Percentiles rank a stretch among this genome's conserved stretches.
Evolutionary conservation across 1,140 invertebrate genomes (phyloP).

Genomic region (Apis mellifera): Amel_HAv3.1 CM009945.2:8611001-8611500

Average conservation of each 20-base stretch:
- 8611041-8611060: too few relatives aligned
- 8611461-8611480: not conserved
- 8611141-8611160: slow-evolving; percentile 40
- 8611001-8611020: too few relatives aligned
- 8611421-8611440: slow-evolving; percentile 11
- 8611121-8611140: slow-evolving; percentile 21
- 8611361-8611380: slow-evolving; percentile 24
- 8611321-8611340: slow-evolving; percentile 29
- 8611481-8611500: not conserved
- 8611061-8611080: slow-evolving; percentile 54
- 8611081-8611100: slow-evolving; percentile 46
- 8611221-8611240: not conserved
- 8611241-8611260: too few relatives aligned
- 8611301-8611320: slow-evolving; percentile 17
- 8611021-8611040: too few relatives aligned
- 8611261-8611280: not conserved
- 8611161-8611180: not conserved
- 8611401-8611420: not conserved
- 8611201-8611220: slow-evolving; percentile 12
- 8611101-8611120: too few relatives aligned
- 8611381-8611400: not conserved
- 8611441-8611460: not conserved
- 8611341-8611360: not conserved
- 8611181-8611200: not conserved
- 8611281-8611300: not conserved